Percentiles rank a stretch among this genome's conserved stretches.
Conservation (phyloP, 35 echinoderm and acorn worm species). For the Chiridota heheva region DNA sequence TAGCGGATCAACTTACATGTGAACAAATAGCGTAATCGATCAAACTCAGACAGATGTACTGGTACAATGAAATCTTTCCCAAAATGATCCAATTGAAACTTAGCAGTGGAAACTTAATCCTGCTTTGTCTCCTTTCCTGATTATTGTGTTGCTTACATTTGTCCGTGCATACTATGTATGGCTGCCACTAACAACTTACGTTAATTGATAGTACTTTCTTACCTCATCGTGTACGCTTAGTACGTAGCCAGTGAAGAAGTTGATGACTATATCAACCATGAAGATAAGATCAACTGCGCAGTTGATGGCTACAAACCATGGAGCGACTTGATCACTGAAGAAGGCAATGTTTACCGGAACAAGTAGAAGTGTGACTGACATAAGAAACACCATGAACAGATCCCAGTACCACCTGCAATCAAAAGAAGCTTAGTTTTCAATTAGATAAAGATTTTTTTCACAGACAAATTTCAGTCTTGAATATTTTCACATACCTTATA, state of each 20-base stretch:
- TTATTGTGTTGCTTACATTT: too few species aligned
- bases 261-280: slow-evolving; percentile 85
- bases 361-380: slow-evolving; percentile 73
- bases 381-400: slow-evolving; percentile 81
- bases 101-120: too few species aligned
- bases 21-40: too few species aligned
- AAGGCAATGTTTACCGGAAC: slow-evolving; percentile 95
- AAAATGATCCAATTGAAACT: too few species aligned
- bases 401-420: slow-evolving; percentile 93
- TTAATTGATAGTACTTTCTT: too few species aligned
- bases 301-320: slow-evolving; percentile 68
- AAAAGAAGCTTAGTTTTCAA: background rate
- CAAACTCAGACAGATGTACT: too few species aligned
- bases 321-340: slow-evolving; percentile 75
- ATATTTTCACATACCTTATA: too few species aligned
- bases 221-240: slow-evolving; percentile 26
- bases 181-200: too few species aligned
- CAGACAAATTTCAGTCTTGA: background rate
- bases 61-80: too few species aligned
- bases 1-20: too few species aligned
- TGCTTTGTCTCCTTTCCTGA: too few species aligned
- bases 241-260: slow-evolving; percentile 82
- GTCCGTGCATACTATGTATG: too few species aligned
- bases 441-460: background rate
- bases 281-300: slow-evolving; percentile 80